phyloP scores from a whole-genome alignment of 2,888 invertebrate species.

The Leptothorax acervorum region DNA sequence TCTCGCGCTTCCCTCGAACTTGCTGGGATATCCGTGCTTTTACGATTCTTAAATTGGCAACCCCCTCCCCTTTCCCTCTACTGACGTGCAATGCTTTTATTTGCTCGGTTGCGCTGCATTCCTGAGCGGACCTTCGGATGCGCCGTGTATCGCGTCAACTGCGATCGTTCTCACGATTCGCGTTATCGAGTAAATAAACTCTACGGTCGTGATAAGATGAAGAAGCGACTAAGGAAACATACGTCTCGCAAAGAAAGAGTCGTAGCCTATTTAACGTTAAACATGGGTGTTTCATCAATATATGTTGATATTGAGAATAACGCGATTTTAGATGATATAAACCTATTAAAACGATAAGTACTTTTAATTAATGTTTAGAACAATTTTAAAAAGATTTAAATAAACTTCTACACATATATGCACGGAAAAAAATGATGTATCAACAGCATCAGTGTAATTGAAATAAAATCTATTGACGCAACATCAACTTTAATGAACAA shows the following conservation, averaged over 20 bases:
- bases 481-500: no score
- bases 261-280: background rate
- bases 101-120: slow-evolving; percentile 70
- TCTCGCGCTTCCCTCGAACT: slow-evolving; percentile 61
- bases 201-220: slow-evolving; percentile 22
- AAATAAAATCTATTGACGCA: no score
- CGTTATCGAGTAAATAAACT: slow-evolving; percentile 35
- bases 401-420: background rate
- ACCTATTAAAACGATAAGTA: background rate
- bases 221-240: background rate
- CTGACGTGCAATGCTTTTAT: slow-evolving; percentile 76
- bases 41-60: slow-evolving; percentile 78
- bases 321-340: background rate
- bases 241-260: background rate
- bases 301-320: background rate
- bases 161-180: slow-evolving; percentile 28
- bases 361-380: background rate
- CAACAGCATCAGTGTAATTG: no score
- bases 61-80: slow-evolving; percentile 63
- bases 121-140: slow-evolving; percentile 68
- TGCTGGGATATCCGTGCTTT: slow-evolving; percentile 68
- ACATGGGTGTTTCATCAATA: background rate
- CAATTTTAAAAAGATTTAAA: background rate
- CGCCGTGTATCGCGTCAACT: slow-evolving; percentile 27
- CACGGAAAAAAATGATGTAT: no score